Evolutionary conservation across 2,113 vertebrate genomes (phyloP).

Genomic region (Nannobrachium achirus): DNA sequence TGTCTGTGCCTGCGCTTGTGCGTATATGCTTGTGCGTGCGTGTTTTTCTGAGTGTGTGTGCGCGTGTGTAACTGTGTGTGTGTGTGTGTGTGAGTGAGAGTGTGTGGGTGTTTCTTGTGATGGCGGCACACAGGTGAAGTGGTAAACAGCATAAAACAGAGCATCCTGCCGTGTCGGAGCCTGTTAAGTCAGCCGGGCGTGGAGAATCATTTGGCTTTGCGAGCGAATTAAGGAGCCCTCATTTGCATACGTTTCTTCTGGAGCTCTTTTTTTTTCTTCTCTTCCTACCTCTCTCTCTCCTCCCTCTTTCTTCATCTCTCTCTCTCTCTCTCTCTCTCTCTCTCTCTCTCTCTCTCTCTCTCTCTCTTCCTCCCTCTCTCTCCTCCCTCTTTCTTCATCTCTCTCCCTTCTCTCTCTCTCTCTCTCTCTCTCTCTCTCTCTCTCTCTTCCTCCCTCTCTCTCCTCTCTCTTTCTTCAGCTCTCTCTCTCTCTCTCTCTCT

Average conservation of each 20-base stretch:
- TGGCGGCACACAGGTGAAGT: constrained; percentile 65
- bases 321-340: constrained; percentile 37
- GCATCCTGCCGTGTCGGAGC: constrained; percentile 58
- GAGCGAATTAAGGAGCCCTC: constrained; percentile 76
- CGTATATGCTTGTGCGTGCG: constrained; percentile 5
- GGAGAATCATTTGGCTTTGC: constrained; percentile 70
- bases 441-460: constrained; percentile 8
- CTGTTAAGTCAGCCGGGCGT: constrained; percentile 78
- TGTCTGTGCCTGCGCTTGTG: too few relatives aligned
- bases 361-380: constrained; percentile 16
- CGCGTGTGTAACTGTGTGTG: constrained; percentile 45
- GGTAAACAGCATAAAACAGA: constrained; percentile 41
- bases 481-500: constrained; percentile 25
- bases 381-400: constrained; percentile 39
- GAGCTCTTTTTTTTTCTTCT: constrained; percentile 38
- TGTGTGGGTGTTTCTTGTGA: constrained; percentile 62
- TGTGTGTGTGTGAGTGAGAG: constrained; percentile 16
- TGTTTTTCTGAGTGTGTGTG: not conserved
- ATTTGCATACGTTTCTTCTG: constrained; percentile 73
- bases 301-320: constrained; percentile 30
- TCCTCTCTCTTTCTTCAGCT: constrained; percentile 5
- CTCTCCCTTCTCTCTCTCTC: constrained; percentile 1
- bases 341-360: constrained; percentile 26
- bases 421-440: constrained; percentile 30
- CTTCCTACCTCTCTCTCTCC: not conserved